Evolutionary conservation across 2,113 vertebrate species (phyloP).

Genomic region (Calidris pygmaea): DNA sequence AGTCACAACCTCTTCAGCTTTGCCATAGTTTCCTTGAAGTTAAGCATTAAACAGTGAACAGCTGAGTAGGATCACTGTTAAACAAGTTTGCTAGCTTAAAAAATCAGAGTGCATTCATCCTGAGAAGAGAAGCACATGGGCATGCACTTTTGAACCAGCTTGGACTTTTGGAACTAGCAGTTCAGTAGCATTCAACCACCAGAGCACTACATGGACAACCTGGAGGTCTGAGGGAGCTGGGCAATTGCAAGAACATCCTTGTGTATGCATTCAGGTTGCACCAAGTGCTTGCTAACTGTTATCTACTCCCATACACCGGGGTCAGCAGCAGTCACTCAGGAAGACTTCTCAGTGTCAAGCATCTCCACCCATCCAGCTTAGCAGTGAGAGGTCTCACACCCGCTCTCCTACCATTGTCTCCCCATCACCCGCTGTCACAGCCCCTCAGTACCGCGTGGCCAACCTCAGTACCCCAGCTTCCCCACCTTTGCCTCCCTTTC

Average conservation of each 20-base stretch:
- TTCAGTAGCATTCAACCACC: neutral
- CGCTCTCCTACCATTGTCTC: neutral
- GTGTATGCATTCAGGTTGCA: neutral
- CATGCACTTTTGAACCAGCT: neutral
- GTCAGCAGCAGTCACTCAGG: neutral
- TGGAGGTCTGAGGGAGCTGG: neutral
- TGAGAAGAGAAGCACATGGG: neutral
- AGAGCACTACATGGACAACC: neutral
- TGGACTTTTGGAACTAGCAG: neutral
- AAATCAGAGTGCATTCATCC: neutral
- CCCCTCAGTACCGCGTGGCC: neutral
- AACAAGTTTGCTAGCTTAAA: neutral
- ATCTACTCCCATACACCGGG: neutral
- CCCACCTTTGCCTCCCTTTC: neutral
- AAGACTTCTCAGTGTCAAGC: neutral
- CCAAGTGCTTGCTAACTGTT: neutral
- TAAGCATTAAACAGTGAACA: neutral
- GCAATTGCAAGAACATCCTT: neutral
- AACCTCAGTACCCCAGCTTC: neutral
- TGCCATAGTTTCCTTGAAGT: constrained; percentile 85
- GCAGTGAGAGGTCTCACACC: neutral
- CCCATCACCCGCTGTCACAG: neutral
- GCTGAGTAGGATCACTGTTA: neutral
- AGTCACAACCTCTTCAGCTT: constrained; percentile 72
- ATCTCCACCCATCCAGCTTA: neutral